Evolutionary conservation across 2,888 invertebrate genomes (phyloP).

Genomic region (Nyleta sp.): DNA sequence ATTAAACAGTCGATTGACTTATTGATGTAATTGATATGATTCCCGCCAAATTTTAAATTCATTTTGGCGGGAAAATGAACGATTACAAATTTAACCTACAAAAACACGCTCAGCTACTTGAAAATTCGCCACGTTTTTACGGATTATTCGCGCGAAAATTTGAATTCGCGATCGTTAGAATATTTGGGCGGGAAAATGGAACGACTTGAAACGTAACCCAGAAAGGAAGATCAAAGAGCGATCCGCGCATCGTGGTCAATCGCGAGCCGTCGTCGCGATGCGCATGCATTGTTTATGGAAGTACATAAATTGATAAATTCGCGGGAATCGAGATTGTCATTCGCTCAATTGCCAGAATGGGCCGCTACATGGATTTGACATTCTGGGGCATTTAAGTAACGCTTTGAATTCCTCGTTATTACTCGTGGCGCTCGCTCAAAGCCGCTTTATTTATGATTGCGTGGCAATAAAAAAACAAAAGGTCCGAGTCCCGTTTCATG

Average conservation of each 20-base stretch:
- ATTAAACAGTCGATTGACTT: too few species aligned
- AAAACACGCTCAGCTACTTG: too few species aligned
- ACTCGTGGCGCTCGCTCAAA: conserved; percentile 17
- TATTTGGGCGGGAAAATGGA: conserved; percentile 12
- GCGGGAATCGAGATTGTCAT: conserved; percentile 48
- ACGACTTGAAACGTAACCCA: conserved; percentile 18
- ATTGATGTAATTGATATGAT: too few species aligned
- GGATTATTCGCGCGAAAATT: too few species aligned
- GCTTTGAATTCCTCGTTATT: conserved; percentile 34
- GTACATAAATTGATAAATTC: conserved; percentile 71
- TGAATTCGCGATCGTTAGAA: too few species aligned
- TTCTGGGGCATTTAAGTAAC: conserved; percentile 38
- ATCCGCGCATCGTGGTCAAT: conserved; percentile 7
- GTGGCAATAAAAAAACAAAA: conserved; percentile 31
- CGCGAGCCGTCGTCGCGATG: neutral
- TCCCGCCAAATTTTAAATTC: too few species aligned
- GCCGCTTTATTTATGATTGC: conserved; percentile 36
- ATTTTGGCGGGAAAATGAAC: too few species aligned
- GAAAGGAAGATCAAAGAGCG: conserved; percentile 39
- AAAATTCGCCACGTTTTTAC: too few species aligned
- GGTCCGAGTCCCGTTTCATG: conserved; percentile 38
- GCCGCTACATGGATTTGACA: conserved; percentile 53
- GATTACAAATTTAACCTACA: too few species aligned
- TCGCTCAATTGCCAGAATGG: conserved; percentile 54
- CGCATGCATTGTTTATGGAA: conserved; percentile 33